phyloP scores from a whole-genome alignment of 2,113 vertebrate genomes.

The Barnardius zonarius region DNA sequence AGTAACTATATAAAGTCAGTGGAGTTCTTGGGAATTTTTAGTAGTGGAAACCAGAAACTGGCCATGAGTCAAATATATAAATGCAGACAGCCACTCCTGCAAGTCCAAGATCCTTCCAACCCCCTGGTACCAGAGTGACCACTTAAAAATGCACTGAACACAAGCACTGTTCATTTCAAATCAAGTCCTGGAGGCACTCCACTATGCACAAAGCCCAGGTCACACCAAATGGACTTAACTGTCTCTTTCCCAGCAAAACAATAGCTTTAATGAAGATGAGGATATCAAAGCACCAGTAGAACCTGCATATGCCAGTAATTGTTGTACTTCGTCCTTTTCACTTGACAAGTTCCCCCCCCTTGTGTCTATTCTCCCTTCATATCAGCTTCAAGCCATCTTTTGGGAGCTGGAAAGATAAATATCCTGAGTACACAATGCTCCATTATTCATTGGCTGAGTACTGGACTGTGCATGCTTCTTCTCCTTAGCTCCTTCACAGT shows the following conservation, averaged over 20 bases:
- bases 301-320: neutral
- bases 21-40: neutral
- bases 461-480: neutral
- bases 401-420: conserved; percentile 25
- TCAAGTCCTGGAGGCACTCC: neutral
- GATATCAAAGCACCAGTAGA: neutral
- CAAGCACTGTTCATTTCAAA: neutral
- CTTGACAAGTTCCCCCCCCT: neutral
- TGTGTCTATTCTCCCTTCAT: neutral
- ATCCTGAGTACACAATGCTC: neutral
- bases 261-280: neutral
- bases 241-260: neutral
- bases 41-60: neutral
- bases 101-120: neutral
- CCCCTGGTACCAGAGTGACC: neutral
- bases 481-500: neutral
- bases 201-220: neutral
- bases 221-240: neutral
- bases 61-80: neutral
- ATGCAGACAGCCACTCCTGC: neutral
- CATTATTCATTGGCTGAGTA: neutral
- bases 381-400: conserved; percentile 22
- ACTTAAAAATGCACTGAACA: neutral
- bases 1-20: neutral
- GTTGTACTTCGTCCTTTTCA: neutral